Base-by-base conservation (phyloP, 2,797 vertebrate species). In the Lindbergichthys nudifrons region DNA sequence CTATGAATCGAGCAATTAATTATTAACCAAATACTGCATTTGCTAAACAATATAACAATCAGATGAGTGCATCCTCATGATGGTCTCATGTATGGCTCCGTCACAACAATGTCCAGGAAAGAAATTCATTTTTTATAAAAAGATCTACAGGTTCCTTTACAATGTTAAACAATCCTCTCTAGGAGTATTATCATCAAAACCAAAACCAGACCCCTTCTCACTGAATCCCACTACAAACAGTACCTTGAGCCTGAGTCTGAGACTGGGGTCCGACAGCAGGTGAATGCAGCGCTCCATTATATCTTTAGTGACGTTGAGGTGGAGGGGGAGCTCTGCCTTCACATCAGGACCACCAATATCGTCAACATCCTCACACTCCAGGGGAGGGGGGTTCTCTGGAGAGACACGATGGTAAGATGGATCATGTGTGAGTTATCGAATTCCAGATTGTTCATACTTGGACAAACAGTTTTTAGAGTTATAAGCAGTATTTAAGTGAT, bases 261-360 rank as follows among this genome's bases (percentile, higher is more conserved):
- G 94, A 75, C 62, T 94, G 75, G 93, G 71, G 46, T 97, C 91
- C 0, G 97, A 96, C 68, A 97, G 87, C 80, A 99, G 88, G 87
- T 99, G 97, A 79, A 95, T 78, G 82, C 97, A 98, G 77, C 97
- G 95, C 84, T 97, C 96, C 94, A 96, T 96, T 58, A 98, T 95
- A 0, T 95, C 96, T 70, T 92, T 96, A 73, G 96, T 88, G 63
- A 97, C 92, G n/a, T 88, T 91, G 70, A 96, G 90, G 10, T 97
- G 96, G 70, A 89, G 58, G 0, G 97, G 96, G 81, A 97, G 85
- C 0, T 91, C 92, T 7, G 84, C 57, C 62, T 96, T 96, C 78
- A 91, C 88, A 43, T 93, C 92, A 9, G 89, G 88, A 70, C 64
- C 80, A n/a, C 18, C 43, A 43, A 0, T 30, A 7, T 85, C 82